Base-by-base conservation (phyloP, 2,888 invertebrate species). In the Hyles lineata region DNA sequence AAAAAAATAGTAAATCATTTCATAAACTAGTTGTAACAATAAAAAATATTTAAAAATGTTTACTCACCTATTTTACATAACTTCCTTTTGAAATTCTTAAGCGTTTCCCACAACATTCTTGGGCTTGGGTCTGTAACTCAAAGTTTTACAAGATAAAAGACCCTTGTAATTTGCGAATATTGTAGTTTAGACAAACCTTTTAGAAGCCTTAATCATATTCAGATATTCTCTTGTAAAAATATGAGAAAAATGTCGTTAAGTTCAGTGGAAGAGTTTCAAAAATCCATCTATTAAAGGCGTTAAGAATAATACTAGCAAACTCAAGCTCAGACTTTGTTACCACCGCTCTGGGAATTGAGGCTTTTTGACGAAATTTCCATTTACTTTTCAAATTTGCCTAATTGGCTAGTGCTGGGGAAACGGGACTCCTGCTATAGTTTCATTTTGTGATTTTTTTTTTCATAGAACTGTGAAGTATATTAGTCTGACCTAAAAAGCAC, bases 291-390 rank as follows among this genome's bases (percentile, higher is more conserved):
- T 62, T 62, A 62, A 32, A 32, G 32, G n/a, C 9, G 43, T 11
- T 8, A 32, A 62, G n/a, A 62, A n/a, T 32, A 62, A n/a, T 8
- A 62, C 9, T 32, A 7, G 19, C 19, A 32, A 32, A n/a, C 9
- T 35, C 32, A 62, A n/a, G 62, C n/a, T 9, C 32, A 35, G 35
- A 35, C n/a, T 35, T 62, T 62, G 62, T 62, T 32, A 35, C 62
- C 2, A 17, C n/a, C 6, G n/a, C 7, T 32, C 9, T 62, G n/a
- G 19, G 7, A n/a, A 62, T 35, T n/a, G 9, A n/a, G 35, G 7
- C n/a, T 35, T 62, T 62, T 35, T 7, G n/a, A 32, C 8, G 21
- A 23, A 59, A 21, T 11, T 59, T 59, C 23, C 8, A 23, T 59
- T 59, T 59, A 11, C 8, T 59, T 23, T 21, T 21, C 8, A 59